These are phyloP conservation scores for Callopanchax toddi DNA, from an alignment of 2,113 vertebrate species.

Conservation along the genomic window DNA sequence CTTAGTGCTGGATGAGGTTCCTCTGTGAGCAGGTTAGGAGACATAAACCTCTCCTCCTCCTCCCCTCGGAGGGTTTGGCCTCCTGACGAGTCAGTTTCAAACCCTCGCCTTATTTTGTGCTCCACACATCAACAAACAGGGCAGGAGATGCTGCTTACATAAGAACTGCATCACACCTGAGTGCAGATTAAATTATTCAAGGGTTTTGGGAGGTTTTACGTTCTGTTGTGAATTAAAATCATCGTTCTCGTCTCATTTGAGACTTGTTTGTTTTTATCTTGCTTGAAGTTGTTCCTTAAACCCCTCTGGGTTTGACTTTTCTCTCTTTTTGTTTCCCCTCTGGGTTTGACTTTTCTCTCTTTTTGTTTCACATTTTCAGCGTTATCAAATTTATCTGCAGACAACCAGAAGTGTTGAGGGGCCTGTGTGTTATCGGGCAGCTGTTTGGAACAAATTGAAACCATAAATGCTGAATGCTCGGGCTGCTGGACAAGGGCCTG, in stretches of 20 bases:
- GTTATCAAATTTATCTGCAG: constrained; percentile 12
- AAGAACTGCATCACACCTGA: neutral
- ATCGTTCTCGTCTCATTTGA: constrained; percentile 12
- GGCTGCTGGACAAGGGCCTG: constrained; percentile 19
- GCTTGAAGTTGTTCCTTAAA: constrained; percentile 25
- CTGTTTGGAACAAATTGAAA: constrained; percentile 27
- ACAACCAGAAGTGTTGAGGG: constrained; percentile 8
- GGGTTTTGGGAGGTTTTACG: too few relatives aligned
- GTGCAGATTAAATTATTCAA: too few relatives aligned
- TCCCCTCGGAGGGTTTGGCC: constrained; percentile 3
- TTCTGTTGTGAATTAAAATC: constrained; percentile 15
- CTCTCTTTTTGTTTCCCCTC: constrained; percentile 24
- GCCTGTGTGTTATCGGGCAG: neutral
- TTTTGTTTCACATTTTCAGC: neutral
- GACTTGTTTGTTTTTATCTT: constrained; percentile 27
- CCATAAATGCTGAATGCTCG: constrained; percentile 19
- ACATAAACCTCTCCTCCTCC: constrained; percentile 2
- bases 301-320: constrained; percentile 17
- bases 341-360: constrained; percentile 19
- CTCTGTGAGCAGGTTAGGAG: constrained; percentile 19
- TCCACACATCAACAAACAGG: constrained; percentile 16
- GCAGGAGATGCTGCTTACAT: too few relatives aligned
- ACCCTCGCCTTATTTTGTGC: too few relatives aligned
- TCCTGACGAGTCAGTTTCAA: too few relatives aligned
- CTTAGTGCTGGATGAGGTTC: neutral